Conservation (phyloP, 2,797 vertebrate species). For the Gymnodraco acuticeps region DNA sequence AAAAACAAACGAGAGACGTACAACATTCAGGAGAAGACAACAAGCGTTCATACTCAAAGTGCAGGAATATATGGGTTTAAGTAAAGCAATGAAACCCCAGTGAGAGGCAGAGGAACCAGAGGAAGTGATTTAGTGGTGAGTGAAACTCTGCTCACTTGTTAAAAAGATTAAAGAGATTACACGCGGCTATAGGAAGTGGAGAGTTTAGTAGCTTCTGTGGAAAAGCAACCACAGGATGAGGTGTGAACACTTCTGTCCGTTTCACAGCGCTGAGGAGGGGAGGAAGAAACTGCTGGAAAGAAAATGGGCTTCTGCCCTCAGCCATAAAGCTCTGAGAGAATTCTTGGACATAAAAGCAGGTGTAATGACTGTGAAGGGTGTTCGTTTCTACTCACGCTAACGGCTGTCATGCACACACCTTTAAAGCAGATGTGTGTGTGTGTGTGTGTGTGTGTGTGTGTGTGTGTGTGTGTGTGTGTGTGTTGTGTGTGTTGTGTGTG, state of each 20-base stretch:
- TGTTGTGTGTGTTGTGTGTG: too few species aligned
- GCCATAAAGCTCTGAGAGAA: constrained; percentile 66
- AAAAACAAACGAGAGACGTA: too few species aligned
- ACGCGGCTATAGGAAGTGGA: constrained; percentile 26
- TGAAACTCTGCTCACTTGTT: constrained; percentile 31
- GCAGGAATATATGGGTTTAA: too few species aligned
- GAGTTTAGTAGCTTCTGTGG: constrained; percentile 19
- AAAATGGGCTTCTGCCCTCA: too few species aligned
- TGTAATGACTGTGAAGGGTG: constrained; percentile 80
- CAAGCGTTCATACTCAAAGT: too few species aligned
- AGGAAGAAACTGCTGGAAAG: constrained; percentile 8
- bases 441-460: constrained; percentile 17
- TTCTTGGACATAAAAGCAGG: constrained; percentile 80
- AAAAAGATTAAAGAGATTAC: constrained; percentile 56
- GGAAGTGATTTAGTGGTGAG: constrained; percentile 18
- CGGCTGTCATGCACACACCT: constrained; percentile 72
- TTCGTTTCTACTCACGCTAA: constrained; percentile 74
- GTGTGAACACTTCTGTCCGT: constrained; percentile 38
- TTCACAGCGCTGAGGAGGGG: constrained; percentile 22
- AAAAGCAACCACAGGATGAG: constrained; percentile 12
- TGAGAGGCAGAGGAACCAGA: not conserved
- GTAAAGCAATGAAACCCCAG: not conserved
- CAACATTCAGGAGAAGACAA: too few species aligned
- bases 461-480: constrained; percentile 31
- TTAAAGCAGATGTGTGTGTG: constrained; percentile 68